A percentile compares a stretch with the other conserved stretches of the same genome.
Conservation (phyloP, 2,888 invertebrate species). For the Rugalucina vietnamica region DNA sequence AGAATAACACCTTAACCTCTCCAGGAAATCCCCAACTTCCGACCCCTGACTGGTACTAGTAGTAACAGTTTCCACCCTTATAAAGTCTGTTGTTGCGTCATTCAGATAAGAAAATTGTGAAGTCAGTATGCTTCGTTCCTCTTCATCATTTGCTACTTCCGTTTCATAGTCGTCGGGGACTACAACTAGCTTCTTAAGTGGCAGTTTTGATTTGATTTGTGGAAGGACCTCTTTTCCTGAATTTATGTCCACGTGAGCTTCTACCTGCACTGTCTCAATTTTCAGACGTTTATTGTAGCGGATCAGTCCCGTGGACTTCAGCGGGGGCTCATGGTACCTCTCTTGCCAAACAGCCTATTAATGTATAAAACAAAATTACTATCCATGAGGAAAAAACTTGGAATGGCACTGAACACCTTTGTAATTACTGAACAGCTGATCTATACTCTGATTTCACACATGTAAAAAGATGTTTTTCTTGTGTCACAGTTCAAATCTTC, state of each 20-base stretch:
- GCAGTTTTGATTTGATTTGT: background rate
- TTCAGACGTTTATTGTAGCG: conserved; percentile 33
- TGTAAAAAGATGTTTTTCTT: too few species aligned
- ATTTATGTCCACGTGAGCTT: background rate
- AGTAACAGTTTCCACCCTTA: background rate
- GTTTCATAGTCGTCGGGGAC: background rate
- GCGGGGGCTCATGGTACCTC: conserved; percentile 48
- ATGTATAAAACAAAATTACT: too few species aligned
- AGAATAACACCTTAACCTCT: conserved; percentile 26
- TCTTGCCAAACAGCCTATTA: conserved; percentile 66
- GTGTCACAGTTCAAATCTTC: too few species aligned
- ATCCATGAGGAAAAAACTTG: too few species aligned
- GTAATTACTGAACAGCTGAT: too few species aligned
- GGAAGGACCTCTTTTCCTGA: background rate
- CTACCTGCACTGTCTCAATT: background rate
- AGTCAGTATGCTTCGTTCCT: too few species aligned
- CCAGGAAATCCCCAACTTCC: conserved; percentile 32
- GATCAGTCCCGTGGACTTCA: conserved; percentile 25
- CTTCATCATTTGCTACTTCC: background rate
- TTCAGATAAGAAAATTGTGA: background rate
- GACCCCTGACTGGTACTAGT: background rate
- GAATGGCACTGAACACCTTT: too few species aligned
- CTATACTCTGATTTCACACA: too few species aligned
- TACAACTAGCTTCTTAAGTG: background rate
- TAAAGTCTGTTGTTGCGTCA: background rate